Conservation (phyloP, 2,113 vertebrate genomes). For the Ochotona princeps region DNA sequence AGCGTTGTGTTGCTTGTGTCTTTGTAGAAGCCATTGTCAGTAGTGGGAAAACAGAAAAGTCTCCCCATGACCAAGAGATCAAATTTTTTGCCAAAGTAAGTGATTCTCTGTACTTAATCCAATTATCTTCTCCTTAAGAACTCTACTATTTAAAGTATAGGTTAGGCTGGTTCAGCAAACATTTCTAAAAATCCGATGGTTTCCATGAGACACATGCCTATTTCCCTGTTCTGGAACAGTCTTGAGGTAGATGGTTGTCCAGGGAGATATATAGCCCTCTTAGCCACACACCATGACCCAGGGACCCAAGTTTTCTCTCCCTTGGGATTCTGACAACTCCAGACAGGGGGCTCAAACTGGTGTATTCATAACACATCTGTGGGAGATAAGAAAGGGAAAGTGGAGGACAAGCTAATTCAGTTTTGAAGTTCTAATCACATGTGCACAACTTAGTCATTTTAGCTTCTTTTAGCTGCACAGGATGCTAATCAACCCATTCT, state of each 20-base stretch:
- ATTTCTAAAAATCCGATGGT: not conserved
- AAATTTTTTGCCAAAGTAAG: slow-evolving; percentile 99
- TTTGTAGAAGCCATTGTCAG: slow-evolving; percentile 94
- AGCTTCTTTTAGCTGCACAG: not conserved
- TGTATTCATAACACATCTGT: not conserved
- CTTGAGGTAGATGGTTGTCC: not conserved
- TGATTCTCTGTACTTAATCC: not conserved
- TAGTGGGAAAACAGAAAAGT: slow-evolving; percentile 95
- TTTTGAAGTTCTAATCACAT: not conserved
- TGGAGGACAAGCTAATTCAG: not conserved
- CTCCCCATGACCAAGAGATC: slow-evolving; percentile 98
- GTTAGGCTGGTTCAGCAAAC: not conserved
- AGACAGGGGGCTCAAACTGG: not conserved
- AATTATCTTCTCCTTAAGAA: not conserved
- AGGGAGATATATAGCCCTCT: not conserved
- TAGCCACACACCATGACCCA: not conserved
- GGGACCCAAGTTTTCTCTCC: not conserved
- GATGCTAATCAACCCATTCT: not conserved
- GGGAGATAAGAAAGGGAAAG: not conserved
- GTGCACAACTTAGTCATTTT: not conserved
- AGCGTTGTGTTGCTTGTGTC: slow-evolving; percentile 60
- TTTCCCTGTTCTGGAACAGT: not conserved
- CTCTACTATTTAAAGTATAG: not conserved
- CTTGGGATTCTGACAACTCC: not conserved
- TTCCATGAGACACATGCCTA: not conserved